phyloP scores from a whole-genome alignment of 2,797 vertebrate species.

The Psittacula derbiana region DNA sequence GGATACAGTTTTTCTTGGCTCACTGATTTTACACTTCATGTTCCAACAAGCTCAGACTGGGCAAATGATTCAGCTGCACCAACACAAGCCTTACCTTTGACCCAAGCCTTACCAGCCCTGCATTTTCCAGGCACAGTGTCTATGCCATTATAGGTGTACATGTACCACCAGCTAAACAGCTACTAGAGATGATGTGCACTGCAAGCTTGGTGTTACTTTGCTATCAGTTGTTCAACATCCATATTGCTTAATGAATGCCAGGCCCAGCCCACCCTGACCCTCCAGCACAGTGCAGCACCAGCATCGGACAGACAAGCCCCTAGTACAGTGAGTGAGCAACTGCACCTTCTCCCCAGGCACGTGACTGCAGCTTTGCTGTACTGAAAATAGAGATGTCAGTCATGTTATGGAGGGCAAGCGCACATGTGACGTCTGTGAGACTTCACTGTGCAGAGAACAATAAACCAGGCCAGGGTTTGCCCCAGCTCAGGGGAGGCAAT shows the following conservation, averaged over 20 bases:
- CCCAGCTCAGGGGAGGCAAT: not conserved
- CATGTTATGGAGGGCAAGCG: not conserved
- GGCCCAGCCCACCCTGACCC: not conserved
- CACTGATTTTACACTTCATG: constrained; percentile 2
- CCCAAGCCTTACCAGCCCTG: not conserved
- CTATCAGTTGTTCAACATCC: not conserved
- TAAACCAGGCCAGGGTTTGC: constrained; percentile 25
- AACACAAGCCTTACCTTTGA: not conserved
- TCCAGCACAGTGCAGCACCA: rapidly evolving
- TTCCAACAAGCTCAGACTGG: not conserved
- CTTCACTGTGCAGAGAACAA: not conserved
- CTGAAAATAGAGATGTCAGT: constrained; percentile 51
- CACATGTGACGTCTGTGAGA: not conserved
- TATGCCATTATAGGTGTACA: not conserved
- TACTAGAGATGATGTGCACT: not conserved
- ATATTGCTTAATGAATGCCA: not conserved
- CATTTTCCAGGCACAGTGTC: rapidly evolving
- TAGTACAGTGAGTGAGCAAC: not conserved
- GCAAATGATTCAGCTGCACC: not conserved
- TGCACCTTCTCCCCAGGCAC: not conserved
- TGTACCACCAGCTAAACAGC: not conserved
- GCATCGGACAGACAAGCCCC: rapidly evolving
- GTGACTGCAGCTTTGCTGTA: not conserved
- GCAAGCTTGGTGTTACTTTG: not conserved
- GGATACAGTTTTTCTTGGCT: not conserved